Conservation (phyloP, 2,888 invertebrate species). For the Parnassius orleans region DNA sequence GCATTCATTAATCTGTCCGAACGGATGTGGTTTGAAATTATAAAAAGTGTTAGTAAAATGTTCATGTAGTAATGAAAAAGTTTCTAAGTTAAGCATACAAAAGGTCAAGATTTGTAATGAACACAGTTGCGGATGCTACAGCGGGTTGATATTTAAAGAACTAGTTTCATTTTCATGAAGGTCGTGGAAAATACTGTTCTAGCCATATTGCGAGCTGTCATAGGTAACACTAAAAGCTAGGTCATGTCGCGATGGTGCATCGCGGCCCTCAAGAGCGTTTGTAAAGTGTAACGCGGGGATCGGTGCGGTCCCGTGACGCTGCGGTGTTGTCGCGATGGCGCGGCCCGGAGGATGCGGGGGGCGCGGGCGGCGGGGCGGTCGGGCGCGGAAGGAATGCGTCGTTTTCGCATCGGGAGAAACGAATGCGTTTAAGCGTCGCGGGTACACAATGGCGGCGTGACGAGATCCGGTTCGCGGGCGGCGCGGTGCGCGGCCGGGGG, state of each 20-base stretch:
- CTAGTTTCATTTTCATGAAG: no score
- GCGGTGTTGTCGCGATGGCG: constrained; percentile 33
- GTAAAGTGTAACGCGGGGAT: constrained; percentile 73
- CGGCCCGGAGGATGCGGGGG: constrained; percentile 44
- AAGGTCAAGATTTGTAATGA: no score
- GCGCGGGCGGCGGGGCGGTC: constrained; percentile 60
- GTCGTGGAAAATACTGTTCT: no score
- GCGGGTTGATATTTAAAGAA: no score
- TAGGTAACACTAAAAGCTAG: background rate
- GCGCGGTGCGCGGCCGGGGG: constrained; percentile 55
- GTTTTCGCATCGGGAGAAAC: constrained; percentile 82
- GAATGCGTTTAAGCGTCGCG: constrained; percentile 81
- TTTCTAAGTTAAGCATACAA: no score
- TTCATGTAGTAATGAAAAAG: no score
- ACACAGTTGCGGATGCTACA: no score
- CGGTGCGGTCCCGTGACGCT: constrained; percentile 48
- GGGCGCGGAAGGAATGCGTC: constrained; percentile 81
- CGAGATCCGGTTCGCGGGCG: constrained; percentile 80
- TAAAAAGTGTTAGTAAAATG: no score
- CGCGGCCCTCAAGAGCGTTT: constrained; percentile 42
- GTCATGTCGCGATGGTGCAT: constrained; percentile 20
- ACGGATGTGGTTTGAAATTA: no score
- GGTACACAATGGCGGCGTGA: constrained; percentile 81
- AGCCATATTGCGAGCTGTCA: background rate
- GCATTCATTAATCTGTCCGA: no score